phyloP scores from a whole-genome alignment of 2,888 invertebrate species.

The Esperia sulphurella region DNA sequence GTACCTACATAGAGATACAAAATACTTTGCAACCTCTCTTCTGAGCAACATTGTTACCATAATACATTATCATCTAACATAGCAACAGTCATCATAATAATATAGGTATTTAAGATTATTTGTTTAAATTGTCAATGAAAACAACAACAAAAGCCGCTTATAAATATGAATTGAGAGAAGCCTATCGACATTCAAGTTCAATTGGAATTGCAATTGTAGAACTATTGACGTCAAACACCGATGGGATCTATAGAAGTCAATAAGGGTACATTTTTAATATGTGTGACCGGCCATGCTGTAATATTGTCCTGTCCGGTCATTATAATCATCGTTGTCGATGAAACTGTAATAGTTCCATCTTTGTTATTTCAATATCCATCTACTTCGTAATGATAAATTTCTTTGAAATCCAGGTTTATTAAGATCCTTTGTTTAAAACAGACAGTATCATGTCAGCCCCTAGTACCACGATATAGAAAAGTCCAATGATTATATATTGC shows the following conservation, averaged over 20 bases:
- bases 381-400: too few relatives aligned
- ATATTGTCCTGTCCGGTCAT: background rate
- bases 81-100: background rate
- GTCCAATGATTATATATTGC: too few relatives aligned
- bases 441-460: too few relatives aligned
- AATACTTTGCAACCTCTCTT: too few relatives aligned
- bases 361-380: too few relatives aligned
- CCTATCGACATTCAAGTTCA: constrained; percentile 33
- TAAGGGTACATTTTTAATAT: constrained; percentile 44
- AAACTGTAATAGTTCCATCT: too few relatives aligned
- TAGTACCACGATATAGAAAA: too few relatives aligned
- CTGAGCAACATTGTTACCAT: too few relatives aligned
- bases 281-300: constrained; percentile 9
- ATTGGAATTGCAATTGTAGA: constrained; percentile 16
- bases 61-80: background rate
- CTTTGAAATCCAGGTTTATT: too few relatives aligned
- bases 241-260: constrained; percentile 36
- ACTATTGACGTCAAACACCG: constrained; percentile 58
- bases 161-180: constrained; percentile 37
- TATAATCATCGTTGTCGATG: background rate
- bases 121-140: background rate
- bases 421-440: too few relatives aligned
- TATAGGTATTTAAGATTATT: background rate
- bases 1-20: too few relatives aligned
- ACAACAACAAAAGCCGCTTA: constrained; percentile 22